These are phyloP conservation scores for Germaria angustata DNA, from an alignment of 2,888 invertebrate genomes.

Conservation along the genomic window DNA sequence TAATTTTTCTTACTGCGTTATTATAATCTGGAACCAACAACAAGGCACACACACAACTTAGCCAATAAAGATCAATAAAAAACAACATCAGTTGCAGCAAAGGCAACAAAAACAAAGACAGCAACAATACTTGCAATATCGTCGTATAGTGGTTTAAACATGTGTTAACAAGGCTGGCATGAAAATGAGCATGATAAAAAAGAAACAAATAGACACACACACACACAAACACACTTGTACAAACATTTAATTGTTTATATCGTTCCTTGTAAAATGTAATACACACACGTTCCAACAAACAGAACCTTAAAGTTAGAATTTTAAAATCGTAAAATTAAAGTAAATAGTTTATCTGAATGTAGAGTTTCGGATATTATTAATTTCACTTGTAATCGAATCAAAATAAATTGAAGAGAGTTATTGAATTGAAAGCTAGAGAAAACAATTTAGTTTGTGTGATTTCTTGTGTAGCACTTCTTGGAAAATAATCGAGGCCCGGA, in stretches of 20 bases:
- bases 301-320: conserved; percentile 15
- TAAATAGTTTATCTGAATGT: too few species aligned
- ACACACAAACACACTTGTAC: conserved; percentile 7
- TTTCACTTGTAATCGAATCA: too few species aligned
- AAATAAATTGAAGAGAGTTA: too few species aligned
- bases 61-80: conserved; percentile 37
- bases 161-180: conserved; percentile 65
- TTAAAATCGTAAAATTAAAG: too few species aligned
- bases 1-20: background rate
- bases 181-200: conserved; percentile 51
- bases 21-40: background rate
- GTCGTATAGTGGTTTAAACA: conserved; percentile 58
- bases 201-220: too few species aligned
- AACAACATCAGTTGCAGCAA: conserved; percentile 3
- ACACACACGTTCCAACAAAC: background rate
- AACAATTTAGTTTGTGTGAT: too few species aligned
- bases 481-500: too few species aligned
- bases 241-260: conserved; percentile 31
- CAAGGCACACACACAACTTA: background rate
- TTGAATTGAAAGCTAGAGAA: too few species aligned
- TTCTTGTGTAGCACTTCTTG: too few species aligned
- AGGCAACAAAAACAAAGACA: conserved; percentile 3
- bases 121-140: conserved; percentile 13
- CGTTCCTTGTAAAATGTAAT: background rate
- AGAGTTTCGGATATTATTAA: too few species aligned